Evolutionary conservation across 2,113 vertebrate genomes (phyloP), one percentile per base, ranked within the genome.

Genomic region (Xenus cinereus): DNA sequence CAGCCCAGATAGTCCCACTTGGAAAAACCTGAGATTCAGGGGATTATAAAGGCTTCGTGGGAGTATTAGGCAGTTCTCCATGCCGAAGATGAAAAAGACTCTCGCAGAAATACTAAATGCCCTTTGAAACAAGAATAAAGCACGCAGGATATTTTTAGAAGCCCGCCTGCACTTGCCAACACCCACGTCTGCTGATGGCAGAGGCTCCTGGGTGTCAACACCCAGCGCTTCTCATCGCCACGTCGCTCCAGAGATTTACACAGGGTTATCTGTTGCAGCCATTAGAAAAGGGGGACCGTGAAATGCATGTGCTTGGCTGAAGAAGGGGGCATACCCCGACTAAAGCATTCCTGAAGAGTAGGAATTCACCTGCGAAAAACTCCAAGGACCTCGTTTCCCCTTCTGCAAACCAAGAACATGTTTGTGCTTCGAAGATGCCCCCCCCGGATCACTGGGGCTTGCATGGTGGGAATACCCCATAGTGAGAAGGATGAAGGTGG

Each of bases 61-160:
- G 94, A 89, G 95, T 87, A 57, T 80, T 92, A 93, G 92, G 91
- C 95, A 93, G 81, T 82, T 94, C 90, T 96, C 89, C 89, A 95
- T 35, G 80, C 57, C 14, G 71, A 84, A 96, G 96, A 94, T 96
- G 91, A 95, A 97, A 95, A 93, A 94, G 81, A 39, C 89, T 94
- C 86, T 76, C 51, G 50, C 0, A 84, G 94, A 94, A 97, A 91
- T 79, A 81, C 73, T 84, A 91, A 87, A 90, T 93, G 90, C 94
- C 45, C 87, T 97, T 95, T 97, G 89, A 97, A 95, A 77, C 62
- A 89, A 79, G 92, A 97, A 95, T 84, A 97, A 96, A 95, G 90
- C 89, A 73, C 0, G 3, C 22, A 10, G 71, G 94, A 87, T 97
- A 97, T 97, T 97, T 97, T 97, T 96, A 95, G 97, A 87, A 94